phyloP scores from a whole-genome alignment of 2,113 vertebrate species.

The Pan paniscus region DNA sequence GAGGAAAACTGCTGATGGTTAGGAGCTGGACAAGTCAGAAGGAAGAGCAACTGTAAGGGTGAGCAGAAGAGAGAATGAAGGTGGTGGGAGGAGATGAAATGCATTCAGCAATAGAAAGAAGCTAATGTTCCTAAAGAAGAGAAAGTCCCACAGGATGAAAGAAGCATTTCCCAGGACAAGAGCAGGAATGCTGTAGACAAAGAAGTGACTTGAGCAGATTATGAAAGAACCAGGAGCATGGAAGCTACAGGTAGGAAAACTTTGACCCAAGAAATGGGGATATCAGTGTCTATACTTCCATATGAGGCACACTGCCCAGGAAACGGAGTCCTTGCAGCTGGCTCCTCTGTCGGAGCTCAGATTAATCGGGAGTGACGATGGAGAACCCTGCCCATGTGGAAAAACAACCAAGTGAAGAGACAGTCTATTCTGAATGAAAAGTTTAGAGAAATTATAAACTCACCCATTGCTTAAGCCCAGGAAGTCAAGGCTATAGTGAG shows the following conservation, averaged over 20 bases:
- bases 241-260: constrained; percentile 88
- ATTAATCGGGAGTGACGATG: constrained; percentile 49
- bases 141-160: constrained; percentile 87
- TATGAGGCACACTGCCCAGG: background rate
- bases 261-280: constrained; percentile 87
- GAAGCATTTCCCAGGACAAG: constrained; percentile 92
- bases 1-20: constrained; percentile 87
- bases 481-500: too few relatives aligned
- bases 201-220: constrained; percentile 93
- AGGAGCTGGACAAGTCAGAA: constrained; percentile 84
- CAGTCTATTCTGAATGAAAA: constrained; percentile 80
- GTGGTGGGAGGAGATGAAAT: constrained; percentile 87
- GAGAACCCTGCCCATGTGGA: constrained; percentile 78
- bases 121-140: constrained; percentile 88
- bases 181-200: constrained; percentile 91
- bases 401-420: constrained; percentile 86
- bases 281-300: constrained; percentile 51
- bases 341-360: fast-evolving
- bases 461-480: constrained; percentile 78
- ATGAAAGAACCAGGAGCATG: constrained; percentile 92
- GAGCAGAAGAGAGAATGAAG: constrained; percentile 81
- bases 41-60: constrained; percentile 71
- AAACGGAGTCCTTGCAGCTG: constrained; percentile 40
- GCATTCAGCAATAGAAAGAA: constrained; percentile 89
- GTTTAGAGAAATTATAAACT: constrained; percentile 91